Evolutionary conservation across 2,888 invertebrate species (phyloP).

Genomic region (Thereva nobilitata): DNA sequence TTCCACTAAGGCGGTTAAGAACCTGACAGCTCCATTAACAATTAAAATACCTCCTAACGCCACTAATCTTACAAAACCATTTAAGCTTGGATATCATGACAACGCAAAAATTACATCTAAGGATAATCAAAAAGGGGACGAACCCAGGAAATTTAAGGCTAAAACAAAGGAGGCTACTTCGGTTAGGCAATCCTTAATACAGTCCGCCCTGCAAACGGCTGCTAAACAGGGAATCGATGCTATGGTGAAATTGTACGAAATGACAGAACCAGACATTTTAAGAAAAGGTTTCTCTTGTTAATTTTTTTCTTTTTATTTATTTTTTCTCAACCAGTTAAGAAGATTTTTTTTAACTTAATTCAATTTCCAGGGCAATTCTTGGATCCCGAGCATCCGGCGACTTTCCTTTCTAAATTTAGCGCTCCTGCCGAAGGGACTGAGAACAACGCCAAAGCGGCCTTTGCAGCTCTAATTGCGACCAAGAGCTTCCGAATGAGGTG

Average conservation of each 20-base stretch:
- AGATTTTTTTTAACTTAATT: constrained; percentile 6
- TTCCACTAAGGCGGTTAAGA: too few species aligned
- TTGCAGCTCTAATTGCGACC: constrained; percentile 55
- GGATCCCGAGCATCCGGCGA: constrained; percentile 55
- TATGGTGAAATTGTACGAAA: constrained; percentile 54
- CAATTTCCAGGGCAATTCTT: constrained; percentile 52
- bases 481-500: constrained; percentile 58
- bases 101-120: constrained; percentile 20
- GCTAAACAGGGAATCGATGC: constrained; percentile 56
- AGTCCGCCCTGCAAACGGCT: constrained; percentile 54
- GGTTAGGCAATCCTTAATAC: constrained; percentile 51
- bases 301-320: too few species aligned
- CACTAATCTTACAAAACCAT: constrained; percentile 34
- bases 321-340: neutral
- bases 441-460: constrained; percentile 55
- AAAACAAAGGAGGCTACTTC: constrained; percentile 2
- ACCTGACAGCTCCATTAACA: too few species aligned
- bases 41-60: neutral
- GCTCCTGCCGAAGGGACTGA: constrained; percentile 50
- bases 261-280: constrained; percentile 55
- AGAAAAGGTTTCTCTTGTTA: constrained; percentile 50
- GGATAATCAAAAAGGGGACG: constrained; percentile 17
- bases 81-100: constrained; percentile 29
- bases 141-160: constrained; percentile 23
- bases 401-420: constrained; percentile 55